Evolutionary conservation across 1,140 invertebrate genomes (phyloP).

Genomic region (Halesus radiatus): DNA sequence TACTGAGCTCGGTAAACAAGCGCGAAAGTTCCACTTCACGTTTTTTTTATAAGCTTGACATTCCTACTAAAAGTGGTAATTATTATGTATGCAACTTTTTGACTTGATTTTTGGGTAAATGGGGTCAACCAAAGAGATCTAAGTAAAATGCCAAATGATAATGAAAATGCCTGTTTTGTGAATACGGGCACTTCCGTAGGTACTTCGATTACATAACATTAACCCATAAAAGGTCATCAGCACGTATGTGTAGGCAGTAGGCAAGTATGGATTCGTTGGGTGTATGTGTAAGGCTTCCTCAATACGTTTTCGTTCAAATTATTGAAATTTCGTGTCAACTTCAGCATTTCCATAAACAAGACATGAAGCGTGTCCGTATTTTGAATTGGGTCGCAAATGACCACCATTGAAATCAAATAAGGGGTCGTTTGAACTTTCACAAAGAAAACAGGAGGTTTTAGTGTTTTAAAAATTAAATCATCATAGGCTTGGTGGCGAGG

Average conservation of each 20-base stretch:
- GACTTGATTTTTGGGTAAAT: no score
- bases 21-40: no score
- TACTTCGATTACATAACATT: background rate
- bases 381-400: constrained; percentile 14
- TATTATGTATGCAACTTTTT: no score
- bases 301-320: constrained; percentile 19
- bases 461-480: no score
- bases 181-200: no score
- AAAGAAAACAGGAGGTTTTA: background rate
- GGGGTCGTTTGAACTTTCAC: background rate
- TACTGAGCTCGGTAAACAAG: no score
- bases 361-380: constrained; percentile 8
- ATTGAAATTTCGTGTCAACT: constrained; percentile 26
- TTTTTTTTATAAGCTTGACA: no score
- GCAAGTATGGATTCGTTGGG: constrained; percentile 19
- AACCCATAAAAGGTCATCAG: constrained; percentile 10
- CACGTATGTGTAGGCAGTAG: background rate
- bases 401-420: background rate
- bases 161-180: no score
- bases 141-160: no score
- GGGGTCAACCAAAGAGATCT: no score
- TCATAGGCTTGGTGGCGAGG: no score
- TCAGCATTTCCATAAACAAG: constrained; percentile 1
- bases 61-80: no score
- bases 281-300: constrained; percentile 15